Conservation (phyloP, 2,888 invertebrate genomes). For the Hedychridium roseum region DNA sequence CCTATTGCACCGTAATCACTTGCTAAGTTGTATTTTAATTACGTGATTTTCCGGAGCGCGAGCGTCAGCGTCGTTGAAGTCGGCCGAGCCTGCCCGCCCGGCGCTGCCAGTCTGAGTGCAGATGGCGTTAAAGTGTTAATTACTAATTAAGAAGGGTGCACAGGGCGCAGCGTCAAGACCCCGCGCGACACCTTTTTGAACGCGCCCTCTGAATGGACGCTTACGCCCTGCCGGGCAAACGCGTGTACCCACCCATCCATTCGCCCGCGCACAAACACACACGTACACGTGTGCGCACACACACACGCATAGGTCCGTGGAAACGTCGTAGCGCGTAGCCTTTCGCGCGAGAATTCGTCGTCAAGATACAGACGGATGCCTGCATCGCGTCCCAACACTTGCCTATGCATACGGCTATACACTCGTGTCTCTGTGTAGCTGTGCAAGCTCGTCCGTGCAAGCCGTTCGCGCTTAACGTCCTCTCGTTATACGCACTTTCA, state of each 20-base stretch:
- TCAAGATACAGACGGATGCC: no score
- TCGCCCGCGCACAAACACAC: conserved; percentile 17
- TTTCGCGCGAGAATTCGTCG: no score
- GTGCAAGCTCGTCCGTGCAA: not conserved
- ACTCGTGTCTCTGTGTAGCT: no score
- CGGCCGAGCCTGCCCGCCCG: conserved; percentile 25
- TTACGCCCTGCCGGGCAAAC: conserved; percentile 57
- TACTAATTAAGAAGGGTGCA: conserved; percentile 62
- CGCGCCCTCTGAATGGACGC: conserved; percentile 60
- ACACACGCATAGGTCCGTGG: conserved; percentile 4
- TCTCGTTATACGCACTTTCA: conserved; percentile 51
- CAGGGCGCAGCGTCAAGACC: conserved; percentile 52
- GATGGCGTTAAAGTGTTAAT: conserved; percentile 62
- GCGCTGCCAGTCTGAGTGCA: conserved; percentile 44
- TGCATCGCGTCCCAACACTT: no score
- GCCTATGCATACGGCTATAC: no score
- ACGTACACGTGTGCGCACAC: conserved; percentile 13
- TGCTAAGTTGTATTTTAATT: conserved; percentile 50
- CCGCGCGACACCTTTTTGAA: conserved; percentile 58
- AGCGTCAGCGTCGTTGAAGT: not conserved
- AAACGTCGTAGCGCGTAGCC: no score
- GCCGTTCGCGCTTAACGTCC: conserved; percentile 41
- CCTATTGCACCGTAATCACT: conserved; percentile 45
- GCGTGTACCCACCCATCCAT: conserved; percentile 45
- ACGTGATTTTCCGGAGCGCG: conserved; percentile 44